These are phyloP conservation scores for Petaurus breviceps DNA, from an alignment of 2,113 vertebrate genomes.

Conservation along the genomic window DNA sequence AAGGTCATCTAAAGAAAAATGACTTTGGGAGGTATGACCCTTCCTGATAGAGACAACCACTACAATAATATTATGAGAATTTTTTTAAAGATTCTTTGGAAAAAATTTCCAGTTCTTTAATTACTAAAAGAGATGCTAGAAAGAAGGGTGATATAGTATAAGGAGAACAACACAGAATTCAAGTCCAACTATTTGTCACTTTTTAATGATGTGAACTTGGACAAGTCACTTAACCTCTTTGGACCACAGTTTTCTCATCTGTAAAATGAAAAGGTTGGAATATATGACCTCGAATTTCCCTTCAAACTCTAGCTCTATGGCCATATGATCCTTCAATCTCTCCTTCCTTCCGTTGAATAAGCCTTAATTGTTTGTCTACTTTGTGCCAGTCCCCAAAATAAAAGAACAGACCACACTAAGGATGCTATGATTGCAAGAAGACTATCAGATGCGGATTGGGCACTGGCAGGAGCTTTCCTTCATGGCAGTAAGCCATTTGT, in stretches of 20 bases:
- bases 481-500: conserved; percentile 59
- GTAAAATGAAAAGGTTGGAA: background rate
- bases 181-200: background rate
- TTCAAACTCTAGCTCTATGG: background rate
- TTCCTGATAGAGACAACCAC: background rate
- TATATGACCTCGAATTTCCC: background rate
- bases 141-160: background rate
- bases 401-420: conserved; percentile 48
- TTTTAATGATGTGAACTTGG: background rate
- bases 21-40: background rate
- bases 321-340: background rate
- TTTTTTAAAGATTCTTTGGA: conserved; percentile 21
- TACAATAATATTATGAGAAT: background rate
- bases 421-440: conserved; percentile 45
- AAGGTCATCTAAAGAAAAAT: background rate
- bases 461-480: conserved; percentile 50
- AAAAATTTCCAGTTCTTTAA: background rate
- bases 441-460: conserved; percentile 49
- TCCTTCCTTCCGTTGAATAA: background rate
- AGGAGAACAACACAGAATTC: background rate
- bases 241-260: background rate
- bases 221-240: background rate
- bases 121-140: background rate
- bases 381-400: background rate
- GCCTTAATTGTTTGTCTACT: background rate